Conservation (phyloP, 1,140 invertebrate genomes). For the Muscidifurax raptorellus region DNA sequence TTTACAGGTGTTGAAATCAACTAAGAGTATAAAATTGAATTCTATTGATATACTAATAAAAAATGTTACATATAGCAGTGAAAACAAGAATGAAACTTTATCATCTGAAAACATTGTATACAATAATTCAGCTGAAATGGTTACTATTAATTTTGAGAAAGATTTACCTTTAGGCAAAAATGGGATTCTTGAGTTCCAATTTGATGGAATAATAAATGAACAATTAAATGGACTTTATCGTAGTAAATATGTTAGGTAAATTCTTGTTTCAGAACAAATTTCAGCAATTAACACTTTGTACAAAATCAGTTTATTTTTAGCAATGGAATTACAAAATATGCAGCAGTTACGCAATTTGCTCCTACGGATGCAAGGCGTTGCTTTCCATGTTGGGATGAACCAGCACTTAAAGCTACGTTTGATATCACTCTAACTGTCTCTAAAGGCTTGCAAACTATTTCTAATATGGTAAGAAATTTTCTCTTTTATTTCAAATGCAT, state of each 20-base stretch:
- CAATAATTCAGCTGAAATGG: constrained; percentile 82
- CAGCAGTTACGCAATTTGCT: constrained; percentile 96
- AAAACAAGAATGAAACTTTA: constrained; percentile 29
- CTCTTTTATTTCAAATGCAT: background rate
- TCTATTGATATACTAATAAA: constrained; percentile 85
- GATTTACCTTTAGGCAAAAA: constrained; percentile 77
- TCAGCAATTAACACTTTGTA: background rate
- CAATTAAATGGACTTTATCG: constrained; percentile 97
- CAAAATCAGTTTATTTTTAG: constrained; percentile 66
- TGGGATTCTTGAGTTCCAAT: constrained; percentile 84
- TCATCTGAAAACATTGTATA: constrained; percentile 76
- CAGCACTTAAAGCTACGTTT: constrained; percentile 95
- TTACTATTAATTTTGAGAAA: constrained; percentile 81
- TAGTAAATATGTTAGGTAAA: constrained; percentile 86
- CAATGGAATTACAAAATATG: constrained; percentile 86
- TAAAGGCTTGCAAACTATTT: constrained; percentile 86
- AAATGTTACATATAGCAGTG: constrained; percentile 75
- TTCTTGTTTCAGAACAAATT: background rate
- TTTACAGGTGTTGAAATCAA: constrained; percentile 82
- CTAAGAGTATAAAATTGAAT: constrained; percentile 86
- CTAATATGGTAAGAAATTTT: constrained; percentile 88
- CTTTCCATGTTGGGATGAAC: constrained; percentile 99
- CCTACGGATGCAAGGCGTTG: constrained; percentile 94
- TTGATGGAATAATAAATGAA: constrained; percentile 89
- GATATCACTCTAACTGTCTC: constrained; percentile 91